phyloP scores from a whole-genome alignment of 1,140 invertebrate species.

The Drosophila nikananu region DNA sequence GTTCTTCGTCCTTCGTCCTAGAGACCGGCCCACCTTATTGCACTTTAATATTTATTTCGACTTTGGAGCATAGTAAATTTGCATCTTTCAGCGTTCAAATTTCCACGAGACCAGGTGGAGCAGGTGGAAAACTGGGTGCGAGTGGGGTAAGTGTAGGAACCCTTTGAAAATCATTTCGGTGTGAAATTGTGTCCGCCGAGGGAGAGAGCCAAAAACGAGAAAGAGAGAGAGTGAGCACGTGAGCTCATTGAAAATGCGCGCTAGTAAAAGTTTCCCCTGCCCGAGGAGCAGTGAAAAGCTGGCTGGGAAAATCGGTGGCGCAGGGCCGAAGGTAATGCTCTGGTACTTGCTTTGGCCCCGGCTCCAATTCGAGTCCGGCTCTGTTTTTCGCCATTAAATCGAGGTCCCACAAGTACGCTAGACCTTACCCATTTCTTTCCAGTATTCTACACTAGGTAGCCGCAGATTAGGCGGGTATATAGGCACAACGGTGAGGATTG shows the following conservation, averaged over 20 bases:
- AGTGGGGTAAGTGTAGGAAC: neutral
- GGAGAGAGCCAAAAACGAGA: slow-evolving; percentile 12
- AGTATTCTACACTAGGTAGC: slow-evolving; percentile 19
- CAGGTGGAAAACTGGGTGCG: slow-evolving; percentile 6
- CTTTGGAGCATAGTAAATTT: slow-evolving; percentile 78
- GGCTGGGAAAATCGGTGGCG: slow-evolving; percentile 12
- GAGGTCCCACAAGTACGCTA: slow-evolving; percentile 69
- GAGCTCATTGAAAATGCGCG: slow-evolving; percentile 74
- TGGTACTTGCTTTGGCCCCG: slow-evolving; percentile 40
- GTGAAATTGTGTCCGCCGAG: slow-evolving; percentile 76
- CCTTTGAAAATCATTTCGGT: slow-evolving; percentile 77
- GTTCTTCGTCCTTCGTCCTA: slow-evolving; percentile 12
- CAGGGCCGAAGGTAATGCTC: slow-evolving; percentile 32
- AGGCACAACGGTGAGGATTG: neutral
- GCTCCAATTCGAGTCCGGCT: slow-evolving; percentile 32
- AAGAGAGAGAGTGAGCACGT: slow-evolving; percentile 52
- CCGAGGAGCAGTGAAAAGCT: slow-evolving; percentile 8
- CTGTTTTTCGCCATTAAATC: slow-evolving; percentile 64
- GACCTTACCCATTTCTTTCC: slow-evolving; percentile 26
- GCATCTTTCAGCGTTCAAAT: slow-evolving; percentile 79
- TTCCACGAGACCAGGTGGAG: slow-evolving; percentile 15
- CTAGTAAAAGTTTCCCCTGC: slow-evolving; percentile 63
- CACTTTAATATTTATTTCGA: slow-evolving; percentile 84
- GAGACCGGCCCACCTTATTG: slow-evolving; percentile 57
- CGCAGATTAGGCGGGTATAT: slow-evolving; percentile 13